Evolutionary conservation across 2,888 invertebrate genomes (phyloP), one percentile per base, ranked within the genome.

Genomic region (Aporophyla lueneburgensis): DNA sequence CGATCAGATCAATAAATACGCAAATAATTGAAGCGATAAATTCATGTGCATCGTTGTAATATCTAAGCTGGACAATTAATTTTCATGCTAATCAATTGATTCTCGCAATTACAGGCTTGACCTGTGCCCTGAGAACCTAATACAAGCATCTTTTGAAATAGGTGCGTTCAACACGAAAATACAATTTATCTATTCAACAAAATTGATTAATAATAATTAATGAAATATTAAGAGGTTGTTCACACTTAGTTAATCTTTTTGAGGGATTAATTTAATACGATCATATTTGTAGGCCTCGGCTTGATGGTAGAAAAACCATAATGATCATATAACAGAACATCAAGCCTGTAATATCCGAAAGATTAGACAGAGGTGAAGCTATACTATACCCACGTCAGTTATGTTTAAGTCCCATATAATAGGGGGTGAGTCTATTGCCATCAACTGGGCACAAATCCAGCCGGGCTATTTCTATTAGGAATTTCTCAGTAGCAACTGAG

Each of bases 1-100:
- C 67, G 80, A 84, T 87, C 79, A 83, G 79, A 80, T 86, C 66
- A 72, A 76, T 84, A 78, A 80, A 78, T 71, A 76, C 61, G 65
- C 80, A 81, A 88, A 80, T 88, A 91, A 90, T 91, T 86, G 81
- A 89, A 85, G 87, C 88, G 69, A 91, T 93, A 92, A 93, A 92
- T 91, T 88, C 80, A 67, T 86, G 81, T 78, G 77, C 78, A 80
- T 85, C 83, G 78, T 89, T 70, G 79, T 86, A 79, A 81, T 86
- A 88, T 83, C 65, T 77, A 80, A 58, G 78, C 69, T 88, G 87
- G 85, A 91, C 89, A 90, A 93, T 93, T 93, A 94, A 93, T 94
- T 92, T 90, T 88, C 89, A 91, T 91, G 87, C 89, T 94, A 94
- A 94, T 95, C 92, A 93, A 94, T 93, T 92, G 90, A 93, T 92